These are phyloP conservation scores for Echeneis naucrates DNA, from an alignment of 2,797 vertebrate genomes.

Conservation along the genomic window DNA sequence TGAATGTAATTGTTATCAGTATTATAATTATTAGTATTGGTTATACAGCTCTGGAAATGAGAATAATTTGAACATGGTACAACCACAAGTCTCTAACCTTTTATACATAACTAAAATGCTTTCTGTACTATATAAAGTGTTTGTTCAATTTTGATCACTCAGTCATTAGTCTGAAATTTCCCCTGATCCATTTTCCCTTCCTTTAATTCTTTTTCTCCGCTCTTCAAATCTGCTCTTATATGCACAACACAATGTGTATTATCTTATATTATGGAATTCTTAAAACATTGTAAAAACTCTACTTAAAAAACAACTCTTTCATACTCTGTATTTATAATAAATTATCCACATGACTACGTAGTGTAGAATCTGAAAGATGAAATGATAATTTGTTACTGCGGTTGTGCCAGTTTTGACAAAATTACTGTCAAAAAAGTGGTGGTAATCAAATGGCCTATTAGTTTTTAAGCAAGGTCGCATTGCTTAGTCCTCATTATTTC, in stretches of 20 bases:
- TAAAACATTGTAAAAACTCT: constrained; percentile 25
- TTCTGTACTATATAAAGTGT: too few species aligned
- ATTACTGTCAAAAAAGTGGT: constrained; percentile 72
- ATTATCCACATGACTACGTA: constrained; percentile 40
- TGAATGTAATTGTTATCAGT: background rate
- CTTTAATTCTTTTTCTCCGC: too few species aligned
- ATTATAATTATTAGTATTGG: too few species aligned
- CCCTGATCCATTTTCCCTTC: too few species aligned
- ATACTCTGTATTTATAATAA: constrained; percentile 10
- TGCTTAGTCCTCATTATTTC: constrained; percentile 68
- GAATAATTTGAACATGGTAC: background rate
- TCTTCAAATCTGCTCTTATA: background rate
- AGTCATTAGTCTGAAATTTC: too few species aligned
- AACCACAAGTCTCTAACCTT: background rate
- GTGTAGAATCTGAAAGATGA: constrained; percentile 65
- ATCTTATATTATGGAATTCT: constrained; percentile 20
- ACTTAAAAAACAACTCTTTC: constrained; percentile 19
- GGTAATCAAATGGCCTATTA: constrained; percentile 81
- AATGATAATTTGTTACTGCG: constrained; percentile 64
- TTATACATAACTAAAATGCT: background rate
- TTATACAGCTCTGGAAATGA: too few species aligned
- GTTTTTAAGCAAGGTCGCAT: constrained; percentile 81
- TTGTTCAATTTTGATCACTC: too few species aligned
- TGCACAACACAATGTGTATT: constrained; percentile 15
- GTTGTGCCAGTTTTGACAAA: constrained; percentile 69